Conservation (phyloP, 2,113 vertebrate species). For the Craseonycteris thonglongyai region DNA sequence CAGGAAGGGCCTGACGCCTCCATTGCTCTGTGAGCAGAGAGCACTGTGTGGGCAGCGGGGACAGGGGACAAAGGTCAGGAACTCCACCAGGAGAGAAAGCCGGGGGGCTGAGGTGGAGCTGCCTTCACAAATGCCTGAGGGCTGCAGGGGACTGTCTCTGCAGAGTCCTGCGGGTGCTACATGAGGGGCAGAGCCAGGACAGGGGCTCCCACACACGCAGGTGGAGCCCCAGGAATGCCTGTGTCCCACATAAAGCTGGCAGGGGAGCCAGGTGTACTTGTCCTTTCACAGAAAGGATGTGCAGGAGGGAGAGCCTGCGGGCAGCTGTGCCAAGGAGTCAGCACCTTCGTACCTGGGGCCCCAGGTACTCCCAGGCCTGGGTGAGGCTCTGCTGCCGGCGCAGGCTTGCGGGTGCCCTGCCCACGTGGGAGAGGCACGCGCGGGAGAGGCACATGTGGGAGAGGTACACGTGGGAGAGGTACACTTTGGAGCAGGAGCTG, state of each 20-base stretch:
- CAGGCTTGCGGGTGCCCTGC: not conserved
- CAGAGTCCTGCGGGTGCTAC: too few relatives aligned
- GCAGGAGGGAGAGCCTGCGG: too few relatives aligned
- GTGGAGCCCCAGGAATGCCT: not conserved
- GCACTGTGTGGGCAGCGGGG: not conserved
- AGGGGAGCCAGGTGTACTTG: rapidly evolving
- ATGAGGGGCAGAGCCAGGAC: rapidly evolving
- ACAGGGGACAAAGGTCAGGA: not conserved
- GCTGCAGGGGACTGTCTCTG: not conserved
- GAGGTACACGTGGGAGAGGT: not conserved
- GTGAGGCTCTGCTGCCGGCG: not conserved
- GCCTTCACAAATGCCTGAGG: not conserved
- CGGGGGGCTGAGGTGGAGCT: not conserved
- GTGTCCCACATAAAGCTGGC: too few relatives aligned
- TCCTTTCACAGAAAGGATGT: not conserved
- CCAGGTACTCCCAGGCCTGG: rapidly evolving
- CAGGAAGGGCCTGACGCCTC: too few relatives aligned
- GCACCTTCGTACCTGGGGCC: too few relatives aligned
- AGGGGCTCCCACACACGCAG: too few relatives aligned
- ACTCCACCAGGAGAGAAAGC: rapidly evolving
- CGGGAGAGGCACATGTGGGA: not conserved
- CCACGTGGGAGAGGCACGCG: not conserved
- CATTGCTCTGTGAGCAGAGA: not conserved
- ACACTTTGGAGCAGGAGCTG: not conserved
- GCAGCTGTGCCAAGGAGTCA: not conserved